A percentile compares a stretch with the other conserved stretches of the same genome.
phyloP scores from a whole-genome alignment of 2,888 invertebrate genomes.

The Yponomeuta malinellus region DNA sequence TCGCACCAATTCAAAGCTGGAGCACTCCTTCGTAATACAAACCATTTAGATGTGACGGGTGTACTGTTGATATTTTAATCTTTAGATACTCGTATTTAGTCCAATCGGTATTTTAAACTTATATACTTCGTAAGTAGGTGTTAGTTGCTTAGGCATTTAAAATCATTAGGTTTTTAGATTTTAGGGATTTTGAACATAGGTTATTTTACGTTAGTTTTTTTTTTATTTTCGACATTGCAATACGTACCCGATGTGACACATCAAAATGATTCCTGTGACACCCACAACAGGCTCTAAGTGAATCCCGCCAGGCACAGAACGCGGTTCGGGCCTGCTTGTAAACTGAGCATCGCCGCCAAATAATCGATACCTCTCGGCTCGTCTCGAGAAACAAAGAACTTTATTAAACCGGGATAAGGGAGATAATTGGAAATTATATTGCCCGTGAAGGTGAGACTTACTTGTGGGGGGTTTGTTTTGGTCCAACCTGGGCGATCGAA shows the following conservation, averaged over 20 bases:
- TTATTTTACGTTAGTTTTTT: no score
- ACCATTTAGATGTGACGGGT: no score
- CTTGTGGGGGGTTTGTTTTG: background rate
- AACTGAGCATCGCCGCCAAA: background rate
- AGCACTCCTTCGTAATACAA: no score
- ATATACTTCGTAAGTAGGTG: no score
- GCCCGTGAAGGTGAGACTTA: background rate
- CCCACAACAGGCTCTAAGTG: background rate
- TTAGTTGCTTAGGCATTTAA: no score
- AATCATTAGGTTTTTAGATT: no score
- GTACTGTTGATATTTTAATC: no score
- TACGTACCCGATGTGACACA: background rate
- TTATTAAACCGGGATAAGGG: conserved; percentile 4
- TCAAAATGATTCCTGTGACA: background rate
- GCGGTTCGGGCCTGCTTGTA: background rate
- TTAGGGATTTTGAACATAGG: no score
- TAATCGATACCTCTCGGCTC: conserved; percentile 11
- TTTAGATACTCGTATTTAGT: no score
- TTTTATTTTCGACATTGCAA: no score
- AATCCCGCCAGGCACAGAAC: background rate
- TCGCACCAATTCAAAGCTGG: background rate
- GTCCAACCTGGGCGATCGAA: background rate
- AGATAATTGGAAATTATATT: background rate
- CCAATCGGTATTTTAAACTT: no score
- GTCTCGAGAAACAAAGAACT: conserved; percentile 7